phyloP scores from a whole-genome alignment of 1,140 invertebrate species.

The Probaryconus sp. region DNA sequence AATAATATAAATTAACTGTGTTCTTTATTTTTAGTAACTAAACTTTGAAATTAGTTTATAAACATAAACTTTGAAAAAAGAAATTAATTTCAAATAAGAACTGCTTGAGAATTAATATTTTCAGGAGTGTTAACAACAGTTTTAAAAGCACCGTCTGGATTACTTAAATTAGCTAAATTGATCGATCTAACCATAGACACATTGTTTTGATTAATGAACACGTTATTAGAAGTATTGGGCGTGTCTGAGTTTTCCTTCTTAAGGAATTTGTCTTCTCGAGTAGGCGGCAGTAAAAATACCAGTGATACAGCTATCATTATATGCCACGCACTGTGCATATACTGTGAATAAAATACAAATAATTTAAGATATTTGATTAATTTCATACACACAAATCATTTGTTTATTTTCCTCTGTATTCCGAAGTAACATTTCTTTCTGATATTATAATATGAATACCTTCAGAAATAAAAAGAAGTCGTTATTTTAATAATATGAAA shows the following conservation, averaged over 20 bases:
- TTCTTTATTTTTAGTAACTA: too few species aligned
- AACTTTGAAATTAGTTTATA: too few species aligned
- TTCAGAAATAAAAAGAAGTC: too few species aligned
- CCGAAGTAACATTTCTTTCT: too few species aligned
- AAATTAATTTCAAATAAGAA: slow-evolving; percentile 12
- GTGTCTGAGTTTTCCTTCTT: slow-evolving; percentile 21
- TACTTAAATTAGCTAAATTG: slow-evolving; percentile 36
- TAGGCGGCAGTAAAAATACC: slow-evolving; percentile 86
- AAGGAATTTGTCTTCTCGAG: slow-evolving; percentile 34
- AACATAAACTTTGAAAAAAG: too few species aligned
- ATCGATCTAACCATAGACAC: slow-evolving; percentile 34
- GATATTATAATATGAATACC: too few species aligned
- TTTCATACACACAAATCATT: too few species aligned
- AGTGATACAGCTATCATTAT: slow-evolving; percentile 89
- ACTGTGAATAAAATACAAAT: slow-evolving; percentile 80
- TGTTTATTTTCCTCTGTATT: too few species aligned
- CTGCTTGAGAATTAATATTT: slow-evolving; percentile 15
- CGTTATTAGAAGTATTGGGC: slow-evolving; percentile 24
- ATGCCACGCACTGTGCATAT: slow-evolving; percentile 94
- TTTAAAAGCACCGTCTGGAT: slow-evolving; percentile 19
- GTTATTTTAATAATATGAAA: too few species aligned
- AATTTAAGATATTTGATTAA: too few species aligned
- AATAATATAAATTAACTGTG: too few species aligned
- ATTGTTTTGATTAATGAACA: slow-evolving; percentile 24
- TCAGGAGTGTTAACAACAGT: too few species aligned